Conservation (phyloP, 2,888 invertebrate species). For the Zygogramma bicolorata region DNA sequence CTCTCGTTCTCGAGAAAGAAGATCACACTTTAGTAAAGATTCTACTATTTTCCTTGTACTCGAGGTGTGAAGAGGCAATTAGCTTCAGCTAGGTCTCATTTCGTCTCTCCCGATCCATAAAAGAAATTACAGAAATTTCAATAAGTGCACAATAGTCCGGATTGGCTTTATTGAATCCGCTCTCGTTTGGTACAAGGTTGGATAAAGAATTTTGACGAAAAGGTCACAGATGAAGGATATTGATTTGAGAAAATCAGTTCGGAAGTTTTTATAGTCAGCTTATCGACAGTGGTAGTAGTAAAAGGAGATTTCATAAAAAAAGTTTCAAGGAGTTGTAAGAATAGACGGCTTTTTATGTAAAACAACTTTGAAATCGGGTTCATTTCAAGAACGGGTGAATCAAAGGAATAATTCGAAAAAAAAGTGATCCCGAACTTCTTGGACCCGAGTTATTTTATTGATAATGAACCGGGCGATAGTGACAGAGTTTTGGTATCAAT, state of each 20-base stretch:
- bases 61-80: neutral
- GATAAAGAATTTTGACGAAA: conserved; percentile 22
- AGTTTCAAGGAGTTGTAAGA: conserved; percentile 7
- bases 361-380: neutral
- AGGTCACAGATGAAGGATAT: conserved; percentile 45
- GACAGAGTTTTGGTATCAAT: too few species aligned
- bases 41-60: neutral
- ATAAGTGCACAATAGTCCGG: conserved; percentile 36
- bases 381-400: neutral
- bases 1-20: too few species aligned
- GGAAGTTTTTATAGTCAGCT: neutral
- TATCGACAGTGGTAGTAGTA: conserved; percentile 13
- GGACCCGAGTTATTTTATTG: too few species aligned
- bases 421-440: too few species aligned
- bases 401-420: neutral
- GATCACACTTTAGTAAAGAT: too few species aligned
- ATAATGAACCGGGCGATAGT: too few species aligned
- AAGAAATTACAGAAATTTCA: conserved; percentile 37
- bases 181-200: neutral
- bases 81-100: neutral
- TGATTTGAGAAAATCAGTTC: conserved; percentile 41
- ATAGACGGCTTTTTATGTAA: neutral
- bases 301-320: conserved; percentile 23
- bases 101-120: neutral
- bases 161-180: conserved; percentile 23